Evolutionary conservation across 2,797 vertebrate species (phyloP).

Genomic region (Parotocinclus haroldoi): DNA sequence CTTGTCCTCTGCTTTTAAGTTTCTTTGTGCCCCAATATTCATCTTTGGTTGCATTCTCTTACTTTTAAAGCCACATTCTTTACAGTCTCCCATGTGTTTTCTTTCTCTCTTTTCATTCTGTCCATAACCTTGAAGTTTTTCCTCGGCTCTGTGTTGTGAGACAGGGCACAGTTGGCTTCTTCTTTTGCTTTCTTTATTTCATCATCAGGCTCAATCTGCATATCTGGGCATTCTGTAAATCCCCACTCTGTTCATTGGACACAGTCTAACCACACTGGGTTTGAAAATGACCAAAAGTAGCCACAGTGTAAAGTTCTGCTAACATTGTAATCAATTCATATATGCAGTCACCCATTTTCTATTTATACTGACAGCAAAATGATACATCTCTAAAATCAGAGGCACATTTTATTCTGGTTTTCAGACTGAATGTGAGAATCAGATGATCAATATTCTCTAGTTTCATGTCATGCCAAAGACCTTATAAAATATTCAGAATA

Average conservation of each 20-base stretch:
- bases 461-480: slow-evolving; percentile 39
- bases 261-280: slow-evolving; percentile 73
- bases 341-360: slow-evolving; percentile 58
- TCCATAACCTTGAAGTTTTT: slow-evolving; percentile 72
- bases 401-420: slow-evolving; percentile 62
- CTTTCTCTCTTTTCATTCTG: slow-evolving; percentile 35
- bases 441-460: slow-evolving; percentile 71
- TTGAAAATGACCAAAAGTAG: slow-evolving; percentile 67
- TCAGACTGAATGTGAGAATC: slow-evolving; percentile 64
- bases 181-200: slow-evolving; percentile 62
- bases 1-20: slow-evolving; percentile 45
- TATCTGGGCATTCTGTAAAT: slow-evolving; percentile 63
- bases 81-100: slow-evolving; percentile 35
- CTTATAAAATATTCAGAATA: slow-evolving; percentile 49
- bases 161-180: slow-evolving; percentile 52
- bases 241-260: slow-evolving; percentile 52
- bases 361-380: slow-evolving; percentile 22
- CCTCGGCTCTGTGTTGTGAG: slow-evolving; percentile 64
- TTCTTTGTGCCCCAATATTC: slow-evolving; percentile 36
- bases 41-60: slow-evolving; percentile 48
- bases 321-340: slow-evolving; percentile 49
- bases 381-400: slow-evolving; percentile 26
- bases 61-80: slow-evolving; percentile 13
- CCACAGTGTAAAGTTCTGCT: slow-evolving; percentile 72
- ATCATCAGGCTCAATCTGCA: slow-evolving; percentile 64